These are phyloP conservation scores for Propithecus deckenii DNA, from an alignment of 2,797 vertebrate genomes.

Conservation along the genomic window DNA sequence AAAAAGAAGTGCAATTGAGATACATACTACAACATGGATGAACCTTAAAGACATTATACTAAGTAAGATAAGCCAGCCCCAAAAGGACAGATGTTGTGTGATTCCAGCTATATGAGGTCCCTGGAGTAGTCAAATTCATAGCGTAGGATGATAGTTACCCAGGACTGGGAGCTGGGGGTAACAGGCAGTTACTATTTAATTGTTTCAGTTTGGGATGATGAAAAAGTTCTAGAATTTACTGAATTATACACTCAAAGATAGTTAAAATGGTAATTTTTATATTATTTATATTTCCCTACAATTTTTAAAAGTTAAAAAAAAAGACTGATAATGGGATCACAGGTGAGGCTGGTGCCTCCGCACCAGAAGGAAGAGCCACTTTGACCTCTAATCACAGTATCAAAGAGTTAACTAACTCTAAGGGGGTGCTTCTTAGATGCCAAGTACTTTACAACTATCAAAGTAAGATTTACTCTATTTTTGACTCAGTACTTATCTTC, in stretches of 20 bases:
- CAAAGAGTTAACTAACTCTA: not conserved
- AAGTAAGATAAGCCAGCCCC: not conserved
- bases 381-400: not conserved
- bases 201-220: not conserved
- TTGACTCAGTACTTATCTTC: not conserved
- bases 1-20: not conserved
- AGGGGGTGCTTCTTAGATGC: not conserved
- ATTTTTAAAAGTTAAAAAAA: not conserved
- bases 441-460: not conserved
- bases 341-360: not conserved
- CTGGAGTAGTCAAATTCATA: not conserved
- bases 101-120: not conserved
- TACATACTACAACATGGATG: not conserved
- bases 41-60: not conserved
- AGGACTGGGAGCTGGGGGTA: too few relatives aligned
- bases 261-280: not conserved
- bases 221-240: not conserved
- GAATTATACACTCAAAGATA: not conserved
- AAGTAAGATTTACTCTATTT: not conserved
- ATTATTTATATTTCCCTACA: not conserved
- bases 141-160: not conserved
- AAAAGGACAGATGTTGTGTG: not conserved
- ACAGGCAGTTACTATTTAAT: not conserved
- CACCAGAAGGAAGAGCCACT: not conserved
- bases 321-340: not conserved